Evolutionary conservation across 2,888 invertebrate species (phyloP).

Genomic region (Philaethria dido): DNA sequence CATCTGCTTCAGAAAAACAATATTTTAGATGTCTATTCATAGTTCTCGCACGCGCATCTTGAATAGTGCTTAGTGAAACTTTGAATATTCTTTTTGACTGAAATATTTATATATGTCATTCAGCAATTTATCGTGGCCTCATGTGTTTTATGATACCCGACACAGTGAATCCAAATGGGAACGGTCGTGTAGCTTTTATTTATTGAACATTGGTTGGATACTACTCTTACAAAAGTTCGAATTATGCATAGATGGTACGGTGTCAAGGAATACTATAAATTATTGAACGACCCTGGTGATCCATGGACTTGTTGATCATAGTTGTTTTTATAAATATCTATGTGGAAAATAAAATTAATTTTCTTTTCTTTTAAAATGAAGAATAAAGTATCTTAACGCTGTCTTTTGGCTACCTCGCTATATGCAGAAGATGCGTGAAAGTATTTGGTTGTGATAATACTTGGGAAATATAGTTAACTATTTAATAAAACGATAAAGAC

Average conservation of each 20-base stretch:
- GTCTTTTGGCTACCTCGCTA: too few species aligned
- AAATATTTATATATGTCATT: constrained; percentile 11
- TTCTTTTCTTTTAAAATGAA: too few species aligned
- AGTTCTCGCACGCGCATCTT: not conserved
- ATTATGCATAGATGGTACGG: not conserved
- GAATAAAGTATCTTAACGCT: too few species aligned
- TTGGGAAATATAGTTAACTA: too few species aligned
- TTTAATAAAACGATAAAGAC: too few species aligned
- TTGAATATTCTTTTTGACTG: not conserved
- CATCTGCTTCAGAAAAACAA: not conserved
- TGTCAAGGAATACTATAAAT: not conserved
- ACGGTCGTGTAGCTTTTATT: constrained; percentile 2
- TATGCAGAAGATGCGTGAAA: too few species aligned
- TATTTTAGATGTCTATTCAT: not conserved
- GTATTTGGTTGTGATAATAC: too few species aligned
- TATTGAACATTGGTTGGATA: not conserved
- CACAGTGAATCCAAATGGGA: not conserved
- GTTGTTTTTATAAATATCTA: not conserved
- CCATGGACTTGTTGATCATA: not conserved
- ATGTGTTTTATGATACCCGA: constrained; percentile 13
- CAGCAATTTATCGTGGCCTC: constrained; percentile 1
- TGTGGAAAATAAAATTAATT: too few species aligned
- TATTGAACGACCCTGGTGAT: not conserved
- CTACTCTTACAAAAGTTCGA: not conserved
- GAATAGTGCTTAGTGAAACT: not conserved